Evolutionary conservation across 2,113 vertebrate species (phyloP).

Genomic region (Ameiurus melas): DNA sequence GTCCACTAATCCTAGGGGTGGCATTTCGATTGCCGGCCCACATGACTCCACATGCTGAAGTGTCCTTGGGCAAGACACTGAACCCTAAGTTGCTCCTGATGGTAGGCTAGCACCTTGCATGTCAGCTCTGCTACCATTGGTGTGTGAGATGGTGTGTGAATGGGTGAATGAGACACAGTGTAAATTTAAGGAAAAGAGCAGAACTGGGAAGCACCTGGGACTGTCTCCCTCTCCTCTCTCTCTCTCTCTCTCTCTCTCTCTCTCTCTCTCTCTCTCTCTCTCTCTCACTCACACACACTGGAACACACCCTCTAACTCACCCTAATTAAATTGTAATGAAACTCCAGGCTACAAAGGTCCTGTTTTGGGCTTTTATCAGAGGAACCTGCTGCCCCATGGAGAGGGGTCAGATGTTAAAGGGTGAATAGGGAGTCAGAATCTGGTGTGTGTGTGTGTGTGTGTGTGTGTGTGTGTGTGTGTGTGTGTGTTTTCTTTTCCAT

Average conservation of each 20-base stretch:
- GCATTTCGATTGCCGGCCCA: too few species aligned
- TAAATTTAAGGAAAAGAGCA: not conserved
- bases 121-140: too few species aligned
- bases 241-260: not conserved
- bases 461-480: constrained; percentile 30
- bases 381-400: constrained; percentile 31
- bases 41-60: too few species aligned
- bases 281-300: not conserved
- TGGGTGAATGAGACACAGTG: too few species aligned
- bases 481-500: constrained; percentile 52
- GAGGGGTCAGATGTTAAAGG: constrained; percentile 55
- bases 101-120: too few species aligned
- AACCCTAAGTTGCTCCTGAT: too few species aligned
- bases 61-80: too few species aligned
- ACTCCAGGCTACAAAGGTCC: not conserved
- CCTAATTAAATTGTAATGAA: not conserved
- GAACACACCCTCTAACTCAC: not conserved
- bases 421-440: constrained; percentile 66
- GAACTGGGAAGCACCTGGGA: too few species aligned
- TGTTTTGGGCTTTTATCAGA: constrained; percentile 6
- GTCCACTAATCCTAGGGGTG: too few species aligned
- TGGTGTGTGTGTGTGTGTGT: constrained; percentile 31
- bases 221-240: too few species aligned
- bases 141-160: too few species aligned
- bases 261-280: too few species aligned